Evolutionary conservation across 2,797 vertebrate species (phyloP), one percentile per base, ranked within the genome.

Genomic region (Sternotherus odoratus): DNA sequence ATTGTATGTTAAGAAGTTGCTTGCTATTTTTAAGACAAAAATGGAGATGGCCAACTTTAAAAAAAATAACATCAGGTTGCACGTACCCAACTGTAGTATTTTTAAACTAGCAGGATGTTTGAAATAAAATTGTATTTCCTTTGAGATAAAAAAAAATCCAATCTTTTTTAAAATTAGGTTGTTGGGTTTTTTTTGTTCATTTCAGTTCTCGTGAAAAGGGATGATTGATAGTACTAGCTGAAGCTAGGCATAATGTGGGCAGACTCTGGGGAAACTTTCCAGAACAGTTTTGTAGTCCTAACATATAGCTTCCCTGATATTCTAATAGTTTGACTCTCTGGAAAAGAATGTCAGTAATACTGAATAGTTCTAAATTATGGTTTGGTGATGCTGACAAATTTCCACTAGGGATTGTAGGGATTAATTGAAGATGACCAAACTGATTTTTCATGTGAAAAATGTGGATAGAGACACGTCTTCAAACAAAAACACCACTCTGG

Each of bases 301-400:
- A 92, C 72, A 13, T 72, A 86, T 91, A 83, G 69, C 89, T 96
- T 93, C 83, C 92, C 89, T 92, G 79, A 24, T 91, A 89, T 88
- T 96, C 90, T 90, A 94, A 80, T 53, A 95, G 91, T 63, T 77
- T 75, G 72, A 79, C 80, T 53, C 36, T 74, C 49, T 79, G 72
- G 77, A 94, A 91, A 95, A 95, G 60, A 87, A 89, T 92, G 87
- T 94, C 95, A 74, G 79, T 90, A 94, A 91, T 82, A 60, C 46
- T 88, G 95, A 96, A 93, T 86, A 63, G 83, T 83, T 86, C 83
- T 89, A 93, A 96, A 88, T 77, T 74, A 77, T 82, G 19, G 39
- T 74, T 92, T 89, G 75, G 81, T 50, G 66, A 88, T 87, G 90
- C 78, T 95, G 85, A 91, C 86, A 94, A 94, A 92, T 86, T 75